phyloP scores from a whole-genome alignment of 2,113 vertebrate species.

The Hypocryptadius cinnamomeus region DNA sequence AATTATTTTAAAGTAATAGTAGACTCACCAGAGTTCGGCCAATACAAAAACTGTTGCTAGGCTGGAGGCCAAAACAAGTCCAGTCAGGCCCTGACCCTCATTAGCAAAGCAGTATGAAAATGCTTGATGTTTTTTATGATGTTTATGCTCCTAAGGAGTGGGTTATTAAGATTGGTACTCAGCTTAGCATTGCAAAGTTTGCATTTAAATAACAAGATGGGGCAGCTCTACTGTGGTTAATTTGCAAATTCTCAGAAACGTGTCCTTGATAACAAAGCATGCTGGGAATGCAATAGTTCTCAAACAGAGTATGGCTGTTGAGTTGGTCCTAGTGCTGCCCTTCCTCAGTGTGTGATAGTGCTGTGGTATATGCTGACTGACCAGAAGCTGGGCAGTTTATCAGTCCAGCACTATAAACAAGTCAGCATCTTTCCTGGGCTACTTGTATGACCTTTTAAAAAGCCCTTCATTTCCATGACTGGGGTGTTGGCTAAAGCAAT shows the following conservation, averaged over 20 bases:
- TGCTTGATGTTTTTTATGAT: not conserved
- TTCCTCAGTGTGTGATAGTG: not conserved
- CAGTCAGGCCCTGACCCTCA: conserved; percentile 34
- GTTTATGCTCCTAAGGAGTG: not conserved
- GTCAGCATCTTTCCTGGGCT: not conserved
- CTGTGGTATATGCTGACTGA: not conserved
- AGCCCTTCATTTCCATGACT: not conserved
- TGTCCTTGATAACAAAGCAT: not conserved
- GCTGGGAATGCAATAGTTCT: not conserved
- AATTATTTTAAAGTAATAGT: not conserved
- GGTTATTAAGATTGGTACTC: not conserved
- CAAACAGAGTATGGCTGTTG: not conserved
- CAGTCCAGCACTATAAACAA: not conserved
- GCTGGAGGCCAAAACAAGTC: conserved; percentile 45
- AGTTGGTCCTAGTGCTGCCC: not conserved
- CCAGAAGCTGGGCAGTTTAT: not conserved
- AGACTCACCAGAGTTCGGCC: not conserved
- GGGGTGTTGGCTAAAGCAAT: not conserved
- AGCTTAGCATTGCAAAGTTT: not conserved
- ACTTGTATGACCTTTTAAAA: not conserved
- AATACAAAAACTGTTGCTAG: conserved; percentile 44
- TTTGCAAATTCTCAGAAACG: not conserved
- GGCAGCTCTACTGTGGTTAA: not conserved
- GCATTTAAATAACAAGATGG: not conserved
- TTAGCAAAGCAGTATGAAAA: conserved; percentile 34